Evolutionary conservation across 2,888 invertebrate genomes (phyloP).

Genomic region (Operophtera brumata): DNA sequence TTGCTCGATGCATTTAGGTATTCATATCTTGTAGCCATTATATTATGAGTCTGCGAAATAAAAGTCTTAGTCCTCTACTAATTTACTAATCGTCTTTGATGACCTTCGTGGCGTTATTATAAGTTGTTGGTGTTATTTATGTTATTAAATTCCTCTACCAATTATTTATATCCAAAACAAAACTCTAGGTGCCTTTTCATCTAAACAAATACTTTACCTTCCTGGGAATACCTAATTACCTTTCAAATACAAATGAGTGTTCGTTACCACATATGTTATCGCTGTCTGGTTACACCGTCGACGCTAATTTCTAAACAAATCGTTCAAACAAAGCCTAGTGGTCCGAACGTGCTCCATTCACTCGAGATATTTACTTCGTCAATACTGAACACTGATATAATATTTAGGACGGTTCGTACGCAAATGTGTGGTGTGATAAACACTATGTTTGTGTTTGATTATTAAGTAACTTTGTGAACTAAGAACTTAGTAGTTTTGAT

Average conservation of each 20-base stretch:
- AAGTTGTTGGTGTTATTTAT: too few species aligned
- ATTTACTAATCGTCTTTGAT: too few species aligned
- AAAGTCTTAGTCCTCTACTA: too few species aligned
- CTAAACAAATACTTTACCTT: too few species aligned
- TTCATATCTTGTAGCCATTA: too few species aligned
- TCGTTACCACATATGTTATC: constrained; percentile 18
- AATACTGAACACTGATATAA: constrained; percentile 46
- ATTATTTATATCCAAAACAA: too few species aligned
- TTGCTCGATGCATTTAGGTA: too few species aligned
- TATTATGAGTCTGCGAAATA: too few species aligned
- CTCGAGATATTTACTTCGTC: constrained; percentile 48
- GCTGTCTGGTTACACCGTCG: constrained; percentile 33
- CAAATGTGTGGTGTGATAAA: constrained; percentile 15
- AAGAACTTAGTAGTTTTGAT: constrained; percentile 1
- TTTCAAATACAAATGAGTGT: constrained; percentile 10
- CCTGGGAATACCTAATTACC: constrained; percentile 2
- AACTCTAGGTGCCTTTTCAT: too few species aligned
- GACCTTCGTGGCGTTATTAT: too few species aligned
- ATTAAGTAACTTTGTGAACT: constrained; percentile 10
- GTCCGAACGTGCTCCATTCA: constrained; percentile 39
- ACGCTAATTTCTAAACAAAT: constrained; percentile 52
- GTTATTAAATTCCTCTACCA: too few species aligned
- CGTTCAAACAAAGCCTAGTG: constrained; percentile 46
- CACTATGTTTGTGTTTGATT: constrained; percentile 10
- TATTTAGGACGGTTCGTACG: constrained; percentile 44